Conservation (phyloP, 2,797 vertebrate species). For the Gymnothorax javanicus region DNA sequence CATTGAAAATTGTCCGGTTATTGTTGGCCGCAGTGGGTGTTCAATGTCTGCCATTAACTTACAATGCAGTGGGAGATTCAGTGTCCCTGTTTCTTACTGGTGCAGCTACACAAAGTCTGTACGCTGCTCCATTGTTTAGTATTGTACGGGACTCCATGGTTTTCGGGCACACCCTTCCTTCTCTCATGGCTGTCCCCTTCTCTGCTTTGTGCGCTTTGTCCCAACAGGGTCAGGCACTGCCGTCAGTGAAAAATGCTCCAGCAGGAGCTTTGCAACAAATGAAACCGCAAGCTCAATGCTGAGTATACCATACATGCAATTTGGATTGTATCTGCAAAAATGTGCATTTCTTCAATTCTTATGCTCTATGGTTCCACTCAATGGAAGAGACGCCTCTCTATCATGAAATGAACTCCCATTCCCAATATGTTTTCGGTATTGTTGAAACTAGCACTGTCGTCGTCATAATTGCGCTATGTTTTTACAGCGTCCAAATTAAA, state of each 20-base stretch:
- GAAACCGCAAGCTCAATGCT: neutral
- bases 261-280: neutral
- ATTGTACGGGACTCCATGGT: constrained; percentile 51
- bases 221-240: constrained; percentile 33
- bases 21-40: constrained; percentile 30
- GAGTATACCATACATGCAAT: neutral
- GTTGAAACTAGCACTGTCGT: neutral
- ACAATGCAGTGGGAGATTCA: constrained; percentile 39
- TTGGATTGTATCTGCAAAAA: neutral
- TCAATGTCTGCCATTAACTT: constrained; percentile 38
- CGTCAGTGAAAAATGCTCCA: neutral
- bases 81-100: constrained; percentile 55
- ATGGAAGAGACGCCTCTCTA: neutral
- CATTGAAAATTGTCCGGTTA: constrained; percentile 35
- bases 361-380: neutral
- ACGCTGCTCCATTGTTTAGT: constrained; percentile 68
- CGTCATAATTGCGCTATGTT: neutral
- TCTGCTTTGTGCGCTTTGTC: constrained; percentile 36
- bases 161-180: constrained; percentile 71
- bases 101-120: constrained; percentile 57
- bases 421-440: neutral
- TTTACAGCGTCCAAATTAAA: neutral
- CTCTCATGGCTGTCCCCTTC: constrained; percentile 32
- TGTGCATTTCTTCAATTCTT: no score
- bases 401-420: neutral